Evolutionary conservation across 2,888 invertebrate genomes (phyloP).

Genomic region (Deroplatys truncata): DNA sequence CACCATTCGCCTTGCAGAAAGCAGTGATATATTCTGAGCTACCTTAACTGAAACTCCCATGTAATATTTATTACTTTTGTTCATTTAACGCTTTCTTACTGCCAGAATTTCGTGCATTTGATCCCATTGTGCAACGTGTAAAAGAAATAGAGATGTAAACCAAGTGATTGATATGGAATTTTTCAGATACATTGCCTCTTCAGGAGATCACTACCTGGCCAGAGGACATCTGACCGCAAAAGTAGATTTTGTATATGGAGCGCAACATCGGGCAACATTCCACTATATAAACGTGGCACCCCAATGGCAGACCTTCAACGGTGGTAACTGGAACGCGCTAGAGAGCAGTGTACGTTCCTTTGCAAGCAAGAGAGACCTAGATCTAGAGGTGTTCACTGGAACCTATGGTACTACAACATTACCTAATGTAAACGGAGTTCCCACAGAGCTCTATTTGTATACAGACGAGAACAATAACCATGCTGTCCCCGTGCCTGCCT

Average conservation of each 20-base stretch:
- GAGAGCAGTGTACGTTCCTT: conserved; percentile 49
- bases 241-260: conserved; percentile 58
- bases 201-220: conserved; percentile 44
- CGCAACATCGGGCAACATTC: conserved; percentile 57
- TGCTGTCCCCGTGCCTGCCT: conserved; percentile 52
- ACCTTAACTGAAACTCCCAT: too few relatives aligned
- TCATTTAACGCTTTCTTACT: too few relatives aligned
- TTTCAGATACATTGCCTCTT: not conserved
- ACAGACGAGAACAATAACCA: conserved; percentile 40
- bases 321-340: conserved; percentile 52
- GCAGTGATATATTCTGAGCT: too few relatives aligned
- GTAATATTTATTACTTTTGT: too few relatives aligned
- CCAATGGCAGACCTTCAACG: conserved; percentile 64
- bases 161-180: not conserved
- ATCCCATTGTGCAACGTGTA: too few relatives aligned
- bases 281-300: conserved; percentile 63
- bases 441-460: conserved; percentile 35
- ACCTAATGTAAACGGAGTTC: conserved; percentile 39
- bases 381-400: conserved; percentile 51
- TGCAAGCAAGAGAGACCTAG: conserved; percentile 38
- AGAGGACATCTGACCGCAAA: conserved; percentile 61
- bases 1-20: too few relatives aligned
- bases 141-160: too few relatives aligned
- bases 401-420: conserved; percentile 55
- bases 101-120: too few relatives aligned